These are phyloP conservation scores for Aphelinus atriplicis DNA, from an alignment of 1,140 invertebrate species.

Conservation along the genomic window DNA sequence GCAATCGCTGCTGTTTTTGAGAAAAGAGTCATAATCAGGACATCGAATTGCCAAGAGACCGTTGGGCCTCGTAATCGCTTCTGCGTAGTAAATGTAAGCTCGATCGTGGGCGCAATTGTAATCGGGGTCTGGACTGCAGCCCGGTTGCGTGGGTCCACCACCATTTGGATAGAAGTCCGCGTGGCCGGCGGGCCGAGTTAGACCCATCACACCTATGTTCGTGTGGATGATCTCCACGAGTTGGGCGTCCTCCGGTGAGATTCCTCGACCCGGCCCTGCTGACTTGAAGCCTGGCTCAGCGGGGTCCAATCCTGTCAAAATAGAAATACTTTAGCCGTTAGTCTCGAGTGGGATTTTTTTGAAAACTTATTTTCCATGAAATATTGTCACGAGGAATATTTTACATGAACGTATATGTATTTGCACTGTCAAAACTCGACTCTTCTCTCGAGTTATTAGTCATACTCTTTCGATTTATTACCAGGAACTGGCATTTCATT, in stretches of 20 bases:
- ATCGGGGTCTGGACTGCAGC: background rate
- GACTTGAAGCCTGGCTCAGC: background rate
- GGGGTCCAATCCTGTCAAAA: slow-evolving; percentile 11
- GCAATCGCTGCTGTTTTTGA: background rate
- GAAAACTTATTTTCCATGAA: too few species aligned
- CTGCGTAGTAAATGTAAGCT: slow-evolving; percentile 16
- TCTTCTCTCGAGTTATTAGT: too few species aligned
- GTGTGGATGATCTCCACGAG: slow-evolving; percentile 29
- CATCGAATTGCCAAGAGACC: background rate
- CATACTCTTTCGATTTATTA: too few species aligned
- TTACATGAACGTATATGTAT: too few species aligned
- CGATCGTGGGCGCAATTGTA: slow-evolving; percentile 11
- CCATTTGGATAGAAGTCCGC: slow-evolving; percentile 31
- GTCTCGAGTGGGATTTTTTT: too few species aligned
- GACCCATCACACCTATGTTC: background rate
- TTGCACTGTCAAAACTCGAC: too few species aligned
- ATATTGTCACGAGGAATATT: too few species aligned
- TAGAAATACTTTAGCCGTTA: background rate
- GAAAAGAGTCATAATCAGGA: background rate
- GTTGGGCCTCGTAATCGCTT: slow-evolving; percentile 2
- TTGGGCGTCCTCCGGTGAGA: slow-evolving; percentile 6
- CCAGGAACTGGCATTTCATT: too few species aligned
- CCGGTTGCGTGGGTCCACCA: slow-evolving; percentile 23
- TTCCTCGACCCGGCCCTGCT: background rate
- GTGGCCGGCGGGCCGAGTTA: slow-evolving; percentile 1